These are phyloP conservation scores for Sclerurus mexicanus DNA, from an alignment of 2,113 vertebrate genomes.

Conservation along the genomic window DNA sequence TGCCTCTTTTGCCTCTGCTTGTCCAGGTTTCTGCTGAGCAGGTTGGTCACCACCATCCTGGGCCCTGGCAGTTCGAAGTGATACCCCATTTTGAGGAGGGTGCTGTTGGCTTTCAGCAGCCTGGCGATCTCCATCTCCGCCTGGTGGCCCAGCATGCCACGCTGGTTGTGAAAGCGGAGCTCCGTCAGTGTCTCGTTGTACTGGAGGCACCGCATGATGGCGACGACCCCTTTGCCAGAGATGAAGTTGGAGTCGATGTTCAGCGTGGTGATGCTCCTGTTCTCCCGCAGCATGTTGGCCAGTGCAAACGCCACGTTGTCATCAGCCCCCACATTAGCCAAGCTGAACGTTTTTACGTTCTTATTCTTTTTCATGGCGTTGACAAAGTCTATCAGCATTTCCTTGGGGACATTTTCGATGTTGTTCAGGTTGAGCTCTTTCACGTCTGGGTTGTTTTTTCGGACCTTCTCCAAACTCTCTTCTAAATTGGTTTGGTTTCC, in stretches of 20 bases:
- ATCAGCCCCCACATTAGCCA: slow-evolving; percentile 92
- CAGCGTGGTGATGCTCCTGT: slow-evolving; percentile 88
- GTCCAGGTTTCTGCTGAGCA: slow-evolving; percentile 93
- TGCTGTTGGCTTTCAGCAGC: slow-evolving; percentile 91
- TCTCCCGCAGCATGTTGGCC: slow-evolving; percentile 96
- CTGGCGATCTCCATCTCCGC: slow-evolving; percentile 95
- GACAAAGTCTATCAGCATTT: slow-evolving; percentile 93
- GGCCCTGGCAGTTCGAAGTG: slow-evolving; percentile 95
- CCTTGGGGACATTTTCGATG: slow-evolving; percentile 97
- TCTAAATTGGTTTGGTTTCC: slow-evolving; percentile 96
- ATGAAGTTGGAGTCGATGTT: slow-evolving; percentile 96
- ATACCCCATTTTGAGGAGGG: slow-evolving; percentile 94
- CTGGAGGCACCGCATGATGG: slow-evolving; percentile 94
- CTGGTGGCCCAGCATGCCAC: slow-evolving; percentile 96
- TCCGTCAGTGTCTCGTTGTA: slow-evolving; percentile 94
- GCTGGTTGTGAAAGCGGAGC: slow-evolving; percentile 97
- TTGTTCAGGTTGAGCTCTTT: slow-evolving; percentile 97
- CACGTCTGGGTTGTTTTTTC: slow-evolving; percentile 84
- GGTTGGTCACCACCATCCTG: slow-evolving; percentile 95
- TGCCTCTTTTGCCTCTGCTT: slow-evolving; percentile 89
- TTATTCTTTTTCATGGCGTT: slow-evolving; percentile 92
- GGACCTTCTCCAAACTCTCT: slow-evolving; percentile 84
- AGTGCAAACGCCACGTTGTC: slow-evolving; percentile 86
- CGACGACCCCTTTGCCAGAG: slow-evolving; percentile 91
- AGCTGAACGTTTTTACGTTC: slow-evolving; percentile 86